These are phyloP conservation scores for Taphrorychus bicolor DNA, from an alignment of 2,888 invertebrate species.

Conservation along the genomic window DNA sequence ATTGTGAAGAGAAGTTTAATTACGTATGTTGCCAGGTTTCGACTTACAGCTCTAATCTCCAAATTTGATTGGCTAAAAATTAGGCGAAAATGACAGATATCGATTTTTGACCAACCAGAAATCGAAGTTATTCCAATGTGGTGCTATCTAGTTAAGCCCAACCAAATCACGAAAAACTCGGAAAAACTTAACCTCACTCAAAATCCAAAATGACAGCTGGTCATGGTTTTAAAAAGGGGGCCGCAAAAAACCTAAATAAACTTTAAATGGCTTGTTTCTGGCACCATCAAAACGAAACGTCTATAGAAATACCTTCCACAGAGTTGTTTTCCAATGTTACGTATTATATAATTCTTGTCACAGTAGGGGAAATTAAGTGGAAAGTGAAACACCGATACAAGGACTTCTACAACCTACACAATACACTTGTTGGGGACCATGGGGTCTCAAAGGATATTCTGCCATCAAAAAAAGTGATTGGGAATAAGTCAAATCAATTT, in stretches of 20 bases:
- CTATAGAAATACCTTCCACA: constrained; percentile 70
- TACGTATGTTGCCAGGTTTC: too few relatives aligned
- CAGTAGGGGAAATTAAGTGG: constrained; percentile 80
- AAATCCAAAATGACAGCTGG: too few relatives aligned
- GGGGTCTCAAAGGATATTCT: constrained; percentile 84
- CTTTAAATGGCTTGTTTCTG: constrained; percentile 76
- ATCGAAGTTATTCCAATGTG: too few relatives aligned
- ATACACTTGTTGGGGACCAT: constrained; percentile 79
- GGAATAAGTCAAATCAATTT: constrained; percentile 88
- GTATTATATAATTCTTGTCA: constrained; percentile 75
- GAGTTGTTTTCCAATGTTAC: constrained; percentile 72
- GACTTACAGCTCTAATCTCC: too few relatives aligned
- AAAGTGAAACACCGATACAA: constrained; percentile 85
- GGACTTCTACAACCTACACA: constrained; percentile 89
- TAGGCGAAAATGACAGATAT: too few relatives aligned
- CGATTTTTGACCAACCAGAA: too few relatives aligned
- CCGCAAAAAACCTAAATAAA: background rate
- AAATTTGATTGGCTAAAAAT: too few relatives aligned
- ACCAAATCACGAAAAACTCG: too few relatives aligned
- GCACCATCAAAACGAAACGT: constrained; percentile 70
- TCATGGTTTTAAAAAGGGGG: background rate
- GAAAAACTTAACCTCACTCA: too few relatives aligned
- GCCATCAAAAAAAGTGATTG: constrained; percentile 92
- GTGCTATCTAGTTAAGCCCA: too few relatives aligned
- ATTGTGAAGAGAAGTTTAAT: too few relatives aligned